These are phyloP conservation scores for Tinea trinotella DNA, from an alignment of 2,888 invertebrate genomes.

Conservation along the genomic window DNA sequence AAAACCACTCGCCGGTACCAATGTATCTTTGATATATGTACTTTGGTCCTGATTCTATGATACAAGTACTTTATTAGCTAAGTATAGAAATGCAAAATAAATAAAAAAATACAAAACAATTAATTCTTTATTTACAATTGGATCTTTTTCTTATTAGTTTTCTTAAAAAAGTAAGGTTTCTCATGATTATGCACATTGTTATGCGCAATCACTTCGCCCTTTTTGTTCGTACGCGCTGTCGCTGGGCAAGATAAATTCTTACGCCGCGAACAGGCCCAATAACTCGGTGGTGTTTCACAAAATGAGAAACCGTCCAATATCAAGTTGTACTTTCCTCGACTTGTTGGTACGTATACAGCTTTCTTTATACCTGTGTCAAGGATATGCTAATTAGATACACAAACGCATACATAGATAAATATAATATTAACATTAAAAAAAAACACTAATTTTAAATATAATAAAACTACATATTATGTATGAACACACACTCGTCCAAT, in stretches of 20 bases:
- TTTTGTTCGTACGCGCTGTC: slow-evolving; percentile 44
- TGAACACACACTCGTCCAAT: slow-evolving; percentile 23
- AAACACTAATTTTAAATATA: slow-evolving; percentile 20
- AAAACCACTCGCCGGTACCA: too few species aligned
- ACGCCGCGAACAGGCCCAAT: slow-evolving; percentile 43
- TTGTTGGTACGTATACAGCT: slow-evolving; percentile 50
- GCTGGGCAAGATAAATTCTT: slow-evolving; percentile 36
- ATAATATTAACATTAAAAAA: too few species aligned
- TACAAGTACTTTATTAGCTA: too few species aligned
- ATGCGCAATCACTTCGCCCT: slow-evolving; percentile 38
- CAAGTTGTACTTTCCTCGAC: slow-evolving; percentile 40
- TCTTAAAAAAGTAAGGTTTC: slow-evolving; percentile 44
- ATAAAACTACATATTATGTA: slow-evolving; percentile 21
- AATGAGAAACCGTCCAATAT: slow-evolving; percentile 49
- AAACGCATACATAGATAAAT: too few species aligned
- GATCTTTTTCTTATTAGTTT: slow-evolving; percentile 41
- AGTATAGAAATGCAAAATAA: too few species aligned
- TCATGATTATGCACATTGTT: slow-evolving; percentile 44
- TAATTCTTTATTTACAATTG: slow-evolving; percentile 27
- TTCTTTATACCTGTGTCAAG: slow-evolving; percentile 32
- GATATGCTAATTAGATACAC: background rate
- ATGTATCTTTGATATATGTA: too few species aligned
- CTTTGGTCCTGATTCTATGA: too few species aligned
- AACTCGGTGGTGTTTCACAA: slow-evolving; percentile 30
- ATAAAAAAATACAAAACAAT: background rate